Conservation (phyloP, 2,888 invertebrate species). For the Brachycybe producta region DNA sequence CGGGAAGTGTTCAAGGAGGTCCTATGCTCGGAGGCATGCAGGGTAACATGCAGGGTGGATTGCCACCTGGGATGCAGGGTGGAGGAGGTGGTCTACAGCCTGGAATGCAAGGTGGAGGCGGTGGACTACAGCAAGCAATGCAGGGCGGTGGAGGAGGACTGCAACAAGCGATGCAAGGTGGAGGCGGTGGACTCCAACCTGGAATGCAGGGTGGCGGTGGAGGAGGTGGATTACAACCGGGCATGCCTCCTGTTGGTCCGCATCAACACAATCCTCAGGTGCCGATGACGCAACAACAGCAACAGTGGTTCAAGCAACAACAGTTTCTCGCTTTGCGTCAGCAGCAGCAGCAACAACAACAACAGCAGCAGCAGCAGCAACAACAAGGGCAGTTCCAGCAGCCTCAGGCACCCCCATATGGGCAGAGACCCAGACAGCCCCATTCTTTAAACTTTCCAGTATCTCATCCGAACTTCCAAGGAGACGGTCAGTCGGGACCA, state of each 20-base stretch:
- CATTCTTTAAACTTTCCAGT: slow-evolving; percentile 37
- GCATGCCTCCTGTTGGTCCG: slow-evolving; percentile 6
- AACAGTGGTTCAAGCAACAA: slow-evolving; percentile 32
- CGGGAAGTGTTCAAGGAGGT: slow-evolving; percentile 6
- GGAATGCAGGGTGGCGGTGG: neutral
- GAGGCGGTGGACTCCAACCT: neutral
- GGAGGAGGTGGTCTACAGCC: slow-evolving; percentile 16
- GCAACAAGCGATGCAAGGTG: neutral
- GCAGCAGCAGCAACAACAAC: slow-evolving; percentile 24
- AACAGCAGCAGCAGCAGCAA: slow-evolving; percentile 22
- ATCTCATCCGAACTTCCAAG: slow-evolving; percentile 20
- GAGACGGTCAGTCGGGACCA: slow-evolving; percentile 16
- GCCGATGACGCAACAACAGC: slow-evolving; percentile 32
- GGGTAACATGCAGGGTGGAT: neutral
- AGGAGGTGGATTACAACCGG: neutral
- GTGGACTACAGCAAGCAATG: neutral
- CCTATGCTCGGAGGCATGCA: slow-evolving; percentile 12
- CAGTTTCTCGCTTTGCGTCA: slow-evolving; percentile 27
- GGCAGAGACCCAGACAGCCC: slow-evolving; percentile 25
- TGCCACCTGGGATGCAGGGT: slow-evolving; percentile 10
- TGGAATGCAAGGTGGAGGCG: slow-evolving; percentile 5
- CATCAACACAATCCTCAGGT: slow-evolving; percentile 21
- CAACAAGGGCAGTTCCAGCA: slow-evolving; percentile 35
- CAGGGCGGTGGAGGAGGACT: neutral
- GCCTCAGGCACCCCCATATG: slow-evolving; percentile 41